Evolutionary conservation across 1,140 invertebrate genomes (phyloP).

Genomic region (Drosophila murphyi): DNA sequence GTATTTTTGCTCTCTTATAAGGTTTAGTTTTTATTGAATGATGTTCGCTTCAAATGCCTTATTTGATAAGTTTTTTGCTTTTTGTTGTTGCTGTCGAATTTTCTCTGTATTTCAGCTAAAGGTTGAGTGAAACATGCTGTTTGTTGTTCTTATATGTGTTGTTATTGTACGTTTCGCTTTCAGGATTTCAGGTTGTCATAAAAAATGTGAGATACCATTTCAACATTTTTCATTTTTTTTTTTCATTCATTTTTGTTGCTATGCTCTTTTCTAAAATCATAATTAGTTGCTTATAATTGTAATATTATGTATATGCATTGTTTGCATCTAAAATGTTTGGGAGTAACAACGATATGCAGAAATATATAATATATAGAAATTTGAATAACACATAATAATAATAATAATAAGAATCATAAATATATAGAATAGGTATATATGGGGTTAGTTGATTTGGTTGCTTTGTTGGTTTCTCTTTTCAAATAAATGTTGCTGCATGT

Average conservation of each 20-base stretch:
- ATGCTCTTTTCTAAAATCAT: conserved; percentile 32
- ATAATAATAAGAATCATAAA: conserved; percentile 50
- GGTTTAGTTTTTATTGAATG: conserved; percentile 70
- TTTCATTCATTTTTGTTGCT: conserved; percentile 17
- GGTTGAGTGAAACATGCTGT: conserved; percentile 41
- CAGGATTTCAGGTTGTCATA: conserved; percentile 21
- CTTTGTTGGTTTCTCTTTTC: conserved; percentile 7
- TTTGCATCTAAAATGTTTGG: conserved; percentile 51
- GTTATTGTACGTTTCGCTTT: conserved; percentile 36
- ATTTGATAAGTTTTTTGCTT: conserved; percentile 27
- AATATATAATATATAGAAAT: conserved; percentile 52
- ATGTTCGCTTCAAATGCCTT: conserved; percentile 58
- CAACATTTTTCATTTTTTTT: neutral
- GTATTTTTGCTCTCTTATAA: conserved; percentile 54
- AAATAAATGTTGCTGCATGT: neutral
- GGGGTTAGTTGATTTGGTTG: conserved; percentile 21
- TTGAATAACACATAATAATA: conserved; percentile 62
- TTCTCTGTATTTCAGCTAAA: conserved; percentile 51
- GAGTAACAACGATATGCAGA: conserved; percentile 77
- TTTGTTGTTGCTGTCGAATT: conserved; percentile 58
- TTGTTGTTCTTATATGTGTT: conserved; percentile 33
- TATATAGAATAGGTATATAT: conserved; percentile 49
- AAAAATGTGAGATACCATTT: conserved; percentile 48
- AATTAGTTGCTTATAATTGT: conserved; percentile 38
- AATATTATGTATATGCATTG: conserved; percentile 45